A percentile compares a stretch with the other conserved stretches of the same genome.
These are phyloP conservation scores for Drosophila nannoptera DNA, from an alignment of 1,140 invertebrate species.

Conservation along the genomic window DNA sequence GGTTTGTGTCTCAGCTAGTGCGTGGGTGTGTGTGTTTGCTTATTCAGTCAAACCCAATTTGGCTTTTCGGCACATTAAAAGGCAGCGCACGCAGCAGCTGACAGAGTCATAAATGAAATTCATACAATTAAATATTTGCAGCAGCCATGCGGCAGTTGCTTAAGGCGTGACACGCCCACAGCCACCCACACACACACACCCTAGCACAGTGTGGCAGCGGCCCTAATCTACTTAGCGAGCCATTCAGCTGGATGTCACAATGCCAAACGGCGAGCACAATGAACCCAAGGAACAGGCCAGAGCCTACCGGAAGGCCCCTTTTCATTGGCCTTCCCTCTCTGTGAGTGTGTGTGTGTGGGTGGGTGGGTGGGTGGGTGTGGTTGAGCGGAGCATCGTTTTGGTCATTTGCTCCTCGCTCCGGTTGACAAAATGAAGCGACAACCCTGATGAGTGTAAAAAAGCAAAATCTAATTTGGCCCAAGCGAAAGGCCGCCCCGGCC, in stretches of 20 bases:
- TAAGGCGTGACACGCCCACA: neutral
- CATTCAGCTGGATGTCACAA: conserved; percentile 60
- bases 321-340: neutral
- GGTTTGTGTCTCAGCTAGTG: conserved; percentile 16
- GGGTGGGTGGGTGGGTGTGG: conserved; percentile 6
- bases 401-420: conserved; percentile 58
- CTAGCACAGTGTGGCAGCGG: conserved; percentile 49
- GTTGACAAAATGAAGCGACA: conserved; percentile 75
- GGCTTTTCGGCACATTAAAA: conserved; percentile 59
- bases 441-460: conserved; percentile 51
- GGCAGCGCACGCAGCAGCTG: conserved; percentile 21
- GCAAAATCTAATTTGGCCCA: conserved; percentile 74
- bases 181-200: neutral
- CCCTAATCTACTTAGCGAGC: conserved; percentile 72
- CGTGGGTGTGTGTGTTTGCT: conserved; percentile 30
- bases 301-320: conserved; percentile 13
- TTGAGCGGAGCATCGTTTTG: conserved; percentile 13
- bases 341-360: conserved; percentile 9
- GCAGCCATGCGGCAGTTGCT: conserved; percentile 18
- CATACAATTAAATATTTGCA: conserved; percentile 59
- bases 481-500: conserved; percentile 41
- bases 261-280: conserved; percentile 56
- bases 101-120: conserved; percentile 44
- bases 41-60: conserved; percentile 68
- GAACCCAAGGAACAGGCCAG: conserved; percentile 32